phyloP scores from a whole-genome alignment of 2,888 invertebrate species.

The Eubasilissa splendida region DNA sequence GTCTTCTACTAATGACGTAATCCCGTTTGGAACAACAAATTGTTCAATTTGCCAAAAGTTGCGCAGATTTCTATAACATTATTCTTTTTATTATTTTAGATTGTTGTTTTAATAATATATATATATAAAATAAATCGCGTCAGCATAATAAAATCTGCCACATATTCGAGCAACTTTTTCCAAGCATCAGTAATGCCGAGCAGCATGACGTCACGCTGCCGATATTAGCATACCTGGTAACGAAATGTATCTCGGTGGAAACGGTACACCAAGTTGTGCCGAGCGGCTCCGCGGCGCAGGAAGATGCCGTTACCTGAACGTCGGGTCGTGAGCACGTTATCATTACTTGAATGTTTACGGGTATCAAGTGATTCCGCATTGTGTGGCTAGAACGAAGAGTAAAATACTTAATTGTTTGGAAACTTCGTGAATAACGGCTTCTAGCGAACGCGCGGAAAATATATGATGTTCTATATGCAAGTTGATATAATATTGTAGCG shows the following conservation, averaged over 20 bases:
- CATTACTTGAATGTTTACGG: conserved; percentile 14
- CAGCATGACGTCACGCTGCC: conserved; percentile 4
- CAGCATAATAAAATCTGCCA: no score
- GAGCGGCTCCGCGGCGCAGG: conserved; percentile 11
- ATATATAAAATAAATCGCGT: no score
- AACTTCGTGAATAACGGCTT: neutral
- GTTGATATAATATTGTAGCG: neutral
- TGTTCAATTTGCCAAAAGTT: no score
- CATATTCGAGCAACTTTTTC: neutral
- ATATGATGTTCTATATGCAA: neutral
- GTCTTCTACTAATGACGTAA: conserved; percentile 2
- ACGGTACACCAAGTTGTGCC: conserved; percentile 19
- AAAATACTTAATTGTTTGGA: conserved; percentile 1
- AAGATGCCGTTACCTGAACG: conserved; percentile 37
- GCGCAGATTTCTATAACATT: no score
- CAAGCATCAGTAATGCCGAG: neutral
- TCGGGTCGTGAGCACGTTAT: conserved; percentile 33
- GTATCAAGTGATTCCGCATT: conserved; percentile 31
- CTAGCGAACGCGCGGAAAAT: neutral
- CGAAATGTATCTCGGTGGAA: conserved; percentile 27
- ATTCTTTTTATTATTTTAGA: no score
- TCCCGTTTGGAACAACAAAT: conserved; percentile 5
- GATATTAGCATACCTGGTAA: conserved; percentile 28
- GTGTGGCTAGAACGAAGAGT: neutral
- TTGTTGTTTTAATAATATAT: no score